These are phyloP conservation scores for Myiothlypis chrysogaster DNA, from an alignment of 2,797 vertebrate genomes.

Conservation along the genomic window DNA sequence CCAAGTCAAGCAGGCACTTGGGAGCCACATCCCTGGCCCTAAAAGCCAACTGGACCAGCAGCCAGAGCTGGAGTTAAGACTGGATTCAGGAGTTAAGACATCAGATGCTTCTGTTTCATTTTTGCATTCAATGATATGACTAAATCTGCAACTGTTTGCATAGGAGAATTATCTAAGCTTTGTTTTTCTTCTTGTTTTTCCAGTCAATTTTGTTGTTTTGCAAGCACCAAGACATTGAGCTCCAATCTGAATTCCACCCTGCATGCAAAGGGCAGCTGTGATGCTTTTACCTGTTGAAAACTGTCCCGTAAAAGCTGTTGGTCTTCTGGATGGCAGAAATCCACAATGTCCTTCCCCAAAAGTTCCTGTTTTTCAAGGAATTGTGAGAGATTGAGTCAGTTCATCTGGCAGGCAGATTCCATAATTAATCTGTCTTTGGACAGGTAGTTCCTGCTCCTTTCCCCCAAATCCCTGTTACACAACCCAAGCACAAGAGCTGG, in stretches of 20 bases:
- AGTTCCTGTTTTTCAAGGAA: slow-evolving; percentile 81
- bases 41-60: slow-evolving; percentile 1
- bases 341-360: slow-evolving; percentile 92
- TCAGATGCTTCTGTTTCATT: background rate
- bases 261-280: background rate
- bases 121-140: background rate
- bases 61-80: slow-evolving; percentile 6
- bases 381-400: background rate
- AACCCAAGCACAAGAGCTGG: background rate
- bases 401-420: background rate
- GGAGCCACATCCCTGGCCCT: slow-evolving; percentile 38
- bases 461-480: background rate
- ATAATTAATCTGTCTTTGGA: background rate
- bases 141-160: background rate
- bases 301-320: slow-evolving; percentile 92
- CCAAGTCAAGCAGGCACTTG: background rate
- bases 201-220: background rate
- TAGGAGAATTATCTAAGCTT: background rate
- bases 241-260: background rate
- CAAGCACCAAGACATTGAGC: background rate
- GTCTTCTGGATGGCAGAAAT: slow-evolving; percentile 92
- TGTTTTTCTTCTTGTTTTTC: background rate
- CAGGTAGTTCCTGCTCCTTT: background rate
- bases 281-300: slow-evolving; percentile 87
- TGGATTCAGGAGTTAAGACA: slow-evolving; percentile 2